These are phyloP conservation scores for Pithys albifrons DNA, from an alignment of 2,113 vertebrate genomes.

Conservation along the genomic window DNA sequence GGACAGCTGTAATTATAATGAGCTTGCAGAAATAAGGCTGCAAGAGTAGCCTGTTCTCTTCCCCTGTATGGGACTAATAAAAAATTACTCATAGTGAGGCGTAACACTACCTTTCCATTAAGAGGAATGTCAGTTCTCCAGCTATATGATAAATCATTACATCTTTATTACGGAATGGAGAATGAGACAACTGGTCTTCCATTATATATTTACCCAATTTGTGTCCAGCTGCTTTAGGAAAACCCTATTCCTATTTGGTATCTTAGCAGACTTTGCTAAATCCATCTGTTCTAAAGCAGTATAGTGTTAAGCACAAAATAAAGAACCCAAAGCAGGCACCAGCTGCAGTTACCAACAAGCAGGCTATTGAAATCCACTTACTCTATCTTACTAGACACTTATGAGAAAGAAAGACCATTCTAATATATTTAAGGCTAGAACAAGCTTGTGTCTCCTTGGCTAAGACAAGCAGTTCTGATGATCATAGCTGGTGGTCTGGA, in stretches of 20 bases:
- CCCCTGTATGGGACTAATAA: background rate
- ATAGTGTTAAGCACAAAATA: slow-evolving; percentile 49
- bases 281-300: slow-evolving; percentile 61
- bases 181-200: background rate
- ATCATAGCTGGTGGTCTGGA: slow-evolving; percentile 74
- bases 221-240: slow-evolving; percentile 58
- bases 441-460: slow-evolving; percentile 23
- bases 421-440: slow-evolving; percentile 56
- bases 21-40: slow-evolving; percentile 25
- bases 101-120: slow-evolving; percentile 38
- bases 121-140: slow-evolving; percentile 23
- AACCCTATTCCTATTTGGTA: slow-evolving; percentile 9
- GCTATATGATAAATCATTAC: slow-evolving; percentile 26
- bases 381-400: slow-evolving; percentile 28
- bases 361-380: slow-evolving; percentile 47
- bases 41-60: slow-evolving; percentile 12
- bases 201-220: slow-evolving; percentile 33
- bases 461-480: slow-evolving; percentile 29
- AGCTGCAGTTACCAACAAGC: slow-evolving; percentile 51
- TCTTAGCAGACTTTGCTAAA: slow-evolving; percentile 49
- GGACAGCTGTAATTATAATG: slow-evolving; percentile 52
- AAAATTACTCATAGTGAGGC: slow-evolving; percentile 3
- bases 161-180: slow-evolving; percentile 34
- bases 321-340: slow-evolving; percentile 45
- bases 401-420: slow-evolving; percentile 21